These are phyloP conservation scores for Upupa epops DNA, from an alignment of 2,113 vertebrate species.

Conservation along the genomic window DNA sequence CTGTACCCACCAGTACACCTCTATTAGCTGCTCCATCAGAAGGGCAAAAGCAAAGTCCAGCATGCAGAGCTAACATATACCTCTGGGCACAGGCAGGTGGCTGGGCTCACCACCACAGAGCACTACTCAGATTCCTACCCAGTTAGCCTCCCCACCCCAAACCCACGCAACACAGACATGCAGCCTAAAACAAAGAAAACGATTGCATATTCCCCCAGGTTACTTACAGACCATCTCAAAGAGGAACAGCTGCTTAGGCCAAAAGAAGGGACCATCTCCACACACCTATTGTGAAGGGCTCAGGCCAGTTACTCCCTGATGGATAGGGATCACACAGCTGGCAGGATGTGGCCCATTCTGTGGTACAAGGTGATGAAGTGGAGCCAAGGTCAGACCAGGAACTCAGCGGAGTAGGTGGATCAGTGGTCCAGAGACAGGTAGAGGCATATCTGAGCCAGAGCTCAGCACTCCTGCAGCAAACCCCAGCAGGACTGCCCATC, in stretches of 20 bases:
- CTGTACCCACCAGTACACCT: neutral
- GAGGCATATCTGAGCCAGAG: accelerated
- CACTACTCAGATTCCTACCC: neutral
- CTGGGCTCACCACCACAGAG: neutral
- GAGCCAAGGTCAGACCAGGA: neutral
- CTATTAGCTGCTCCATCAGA: neutral
- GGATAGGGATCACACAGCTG: accelerated
- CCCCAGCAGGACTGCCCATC: accelerated
- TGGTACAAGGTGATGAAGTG: no score
- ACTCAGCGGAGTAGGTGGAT: no score
- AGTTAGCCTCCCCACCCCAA: neutral
- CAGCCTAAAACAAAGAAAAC: neutral
- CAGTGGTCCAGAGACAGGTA: accelerated
- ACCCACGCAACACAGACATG: neutral
- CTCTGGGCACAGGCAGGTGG: accelerated
- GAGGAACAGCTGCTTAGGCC: neutral
- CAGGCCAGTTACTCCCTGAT: accelerated
- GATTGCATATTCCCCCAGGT: no score
- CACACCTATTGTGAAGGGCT: accelerated
- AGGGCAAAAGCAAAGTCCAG: neutral
- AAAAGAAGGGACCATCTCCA: neutral
- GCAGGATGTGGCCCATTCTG: neutral
- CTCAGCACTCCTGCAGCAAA: neutral
- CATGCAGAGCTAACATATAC: neutral
- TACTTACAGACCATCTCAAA: neutral